phyloP scores from a whole-genome alignment of 2,113 vertebrate genomes.

The human region GRCh38 chr11:87366501-87367000 shows the following conservation, averaged over 20 bases:
- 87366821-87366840: neutral
- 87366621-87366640: neutral
- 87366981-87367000: neutral
- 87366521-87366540: neutral
- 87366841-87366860: neutral
- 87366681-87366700: neutral
- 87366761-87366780: neutral
- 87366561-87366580: neutral
- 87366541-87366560: neutral
- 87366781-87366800: neutral
- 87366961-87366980: neutral
- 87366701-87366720: conserved; percentile 10
- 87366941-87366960: no score
- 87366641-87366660: neutral
- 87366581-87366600: neutral
- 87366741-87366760: neutral
- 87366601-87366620: neutral
- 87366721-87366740: no score
- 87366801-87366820: neutral
- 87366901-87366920: neutral
- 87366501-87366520: neutral
- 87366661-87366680: neutral
- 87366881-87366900: neutral
- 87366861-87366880: neutral
- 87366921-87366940: neutral